These are phyloP conservation scores for Coelopa pilipes DNA, from an alignment of 2,888 invertebrate genomes.

Conservation along the genomic window DNA sequence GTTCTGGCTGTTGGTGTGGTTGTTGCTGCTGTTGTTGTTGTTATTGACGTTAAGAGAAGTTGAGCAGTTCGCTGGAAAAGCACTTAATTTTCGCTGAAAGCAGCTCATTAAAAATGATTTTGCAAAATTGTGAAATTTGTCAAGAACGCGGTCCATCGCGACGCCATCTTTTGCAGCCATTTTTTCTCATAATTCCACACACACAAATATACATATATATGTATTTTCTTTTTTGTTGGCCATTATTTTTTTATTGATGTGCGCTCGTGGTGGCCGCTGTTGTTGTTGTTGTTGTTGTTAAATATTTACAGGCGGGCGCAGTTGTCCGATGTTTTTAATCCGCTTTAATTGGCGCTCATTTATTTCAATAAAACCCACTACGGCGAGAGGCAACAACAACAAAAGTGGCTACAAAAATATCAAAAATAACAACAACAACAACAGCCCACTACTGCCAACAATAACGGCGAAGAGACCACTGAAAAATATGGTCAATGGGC, in stretches of 20 bases:
- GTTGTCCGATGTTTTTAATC: slow-evolving; percentile 39
- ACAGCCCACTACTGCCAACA: too few relatives aligned
- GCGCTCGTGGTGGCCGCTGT: neutral
- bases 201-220: slow-evolving; percentile 3
- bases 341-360: slow-evolving; percentile 45
- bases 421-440: slow-evolving; percentile 33
- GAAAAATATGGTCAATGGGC: neutral
- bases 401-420: slow-evolving; percentile 27
- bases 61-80: slow-evolving; percentile 10
- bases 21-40: too few relatives aligned
- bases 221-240: neutral
- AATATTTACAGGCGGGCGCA: slow-evolving; percentile 17
- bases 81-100: slow-evolving; percentile 12
- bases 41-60: too few relatives aligned
- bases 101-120: slow-evolving; percentile 44
- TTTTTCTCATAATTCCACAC: neutral
- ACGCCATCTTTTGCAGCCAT: slow-evolving; percentile 8
- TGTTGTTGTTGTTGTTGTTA: slow-evolving; percentile 16
- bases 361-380: slow-evolving; percentile 40
- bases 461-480: too few relatives aligned
- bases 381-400: slow-evolving; percentile 21
- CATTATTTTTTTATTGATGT: neutral
- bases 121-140: slow-evolving; percentile 40
- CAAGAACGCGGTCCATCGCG: slow-evolving; percentile 12
- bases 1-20: too few relatives aligned